Conservation (phyloP, 2,113 vertebrate species). For the Trochalopteron elliotii region DNA sequence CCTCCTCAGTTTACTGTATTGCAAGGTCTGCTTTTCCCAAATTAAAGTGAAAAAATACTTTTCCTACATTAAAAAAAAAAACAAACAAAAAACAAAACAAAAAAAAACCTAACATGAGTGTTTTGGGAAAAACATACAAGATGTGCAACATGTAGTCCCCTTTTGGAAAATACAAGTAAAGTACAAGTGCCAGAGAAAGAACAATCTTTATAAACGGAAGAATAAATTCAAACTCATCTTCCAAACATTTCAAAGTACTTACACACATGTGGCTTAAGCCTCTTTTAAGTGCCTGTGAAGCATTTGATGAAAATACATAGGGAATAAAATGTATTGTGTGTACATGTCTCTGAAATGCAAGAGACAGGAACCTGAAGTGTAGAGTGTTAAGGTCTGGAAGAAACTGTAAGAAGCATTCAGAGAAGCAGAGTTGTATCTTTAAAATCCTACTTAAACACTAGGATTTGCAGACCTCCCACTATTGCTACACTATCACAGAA, state of each 20-base stretch:
- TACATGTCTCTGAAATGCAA: background rate
- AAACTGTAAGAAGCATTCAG: background rate
- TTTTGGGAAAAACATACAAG: background rate
- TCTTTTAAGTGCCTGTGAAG: background rate
- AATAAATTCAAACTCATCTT: background rate
- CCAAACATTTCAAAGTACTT: background rate
- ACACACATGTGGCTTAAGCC: background rate
- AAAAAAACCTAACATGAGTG: rapidly evolving
- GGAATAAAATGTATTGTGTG: background rate
- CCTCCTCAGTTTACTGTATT: background rate
- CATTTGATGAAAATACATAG: background rate
- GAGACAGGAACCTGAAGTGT: background rate
- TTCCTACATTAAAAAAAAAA: background rate
- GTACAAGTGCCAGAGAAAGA: background rate
- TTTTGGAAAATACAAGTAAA: background rate
- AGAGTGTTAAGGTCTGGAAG: background rate
- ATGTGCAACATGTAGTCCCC: background rate
- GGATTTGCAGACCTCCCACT: background rate
- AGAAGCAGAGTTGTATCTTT: background rate
- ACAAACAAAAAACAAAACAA: background rate
- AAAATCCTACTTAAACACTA: background rate
- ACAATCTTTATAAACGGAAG: background rate
- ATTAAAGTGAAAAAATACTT: background rate
- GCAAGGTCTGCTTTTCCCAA: background rate
- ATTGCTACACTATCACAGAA: background rate